These are phyloP conservation scores for Euura lappo DNA, from an alignment of 1,140 invertebrate species.

Conservation along the genomic window DNA sequence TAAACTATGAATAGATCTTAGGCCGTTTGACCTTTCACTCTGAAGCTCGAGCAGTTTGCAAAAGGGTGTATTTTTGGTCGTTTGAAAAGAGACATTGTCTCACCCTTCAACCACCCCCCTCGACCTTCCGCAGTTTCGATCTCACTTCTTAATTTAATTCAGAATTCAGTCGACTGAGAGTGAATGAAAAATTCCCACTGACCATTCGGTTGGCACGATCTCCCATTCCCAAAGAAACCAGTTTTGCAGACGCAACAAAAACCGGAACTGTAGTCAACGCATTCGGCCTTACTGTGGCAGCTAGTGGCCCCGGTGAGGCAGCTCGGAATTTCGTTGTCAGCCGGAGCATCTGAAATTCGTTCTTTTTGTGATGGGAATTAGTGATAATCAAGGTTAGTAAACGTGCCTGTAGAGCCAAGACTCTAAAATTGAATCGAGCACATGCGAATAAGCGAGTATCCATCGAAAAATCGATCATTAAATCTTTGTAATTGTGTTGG, in stretches of 20 bases:
- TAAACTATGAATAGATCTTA: slow-evolving; percentile 53
- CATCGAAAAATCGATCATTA: no score
- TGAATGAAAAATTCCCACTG: slow-evolving; percentile 28
- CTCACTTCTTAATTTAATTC: no score
- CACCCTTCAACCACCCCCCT: no score
- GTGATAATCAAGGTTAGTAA: neutral
- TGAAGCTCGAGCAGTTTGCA: slow-evolving; percentile 17
- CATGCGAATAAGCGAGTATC: no score
- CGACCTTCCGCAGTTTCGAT: no score
- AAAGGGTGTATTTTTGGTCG: neutral
- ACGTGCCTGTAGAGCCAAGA: no score
- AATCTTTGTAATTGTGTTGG: neutral
- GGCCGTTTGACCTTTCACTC: slow-evolving; percentile 12
- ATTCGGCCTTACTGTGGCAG: slow-evolving; percentile 84
- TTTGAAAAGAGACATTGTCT: no score
- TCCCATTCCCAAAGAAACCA: slow-evolving; percentile 90
- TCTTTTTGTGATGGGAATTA: neutral
- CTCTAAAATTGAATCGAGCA: no score
- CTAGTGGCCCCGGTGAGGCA: slow-evolving; percentile 66
- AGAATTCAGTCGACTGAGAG: neutral
- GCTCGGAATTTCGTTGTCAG: slow-evolving; percentile 47
- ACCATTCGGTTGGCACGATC: slow-evolving; percentile 84
- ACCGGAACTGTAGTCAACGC: slow-evolving; percentile 80
- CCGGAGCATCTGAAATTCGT: slow-evolving; percentile 28
- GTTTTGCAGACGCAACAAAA: slow-evolving; percentile 87